phyloP scores from a whole-genome alignment of 92 coral and sea anemone species.

The Phymanthus crucifer region DNA sequence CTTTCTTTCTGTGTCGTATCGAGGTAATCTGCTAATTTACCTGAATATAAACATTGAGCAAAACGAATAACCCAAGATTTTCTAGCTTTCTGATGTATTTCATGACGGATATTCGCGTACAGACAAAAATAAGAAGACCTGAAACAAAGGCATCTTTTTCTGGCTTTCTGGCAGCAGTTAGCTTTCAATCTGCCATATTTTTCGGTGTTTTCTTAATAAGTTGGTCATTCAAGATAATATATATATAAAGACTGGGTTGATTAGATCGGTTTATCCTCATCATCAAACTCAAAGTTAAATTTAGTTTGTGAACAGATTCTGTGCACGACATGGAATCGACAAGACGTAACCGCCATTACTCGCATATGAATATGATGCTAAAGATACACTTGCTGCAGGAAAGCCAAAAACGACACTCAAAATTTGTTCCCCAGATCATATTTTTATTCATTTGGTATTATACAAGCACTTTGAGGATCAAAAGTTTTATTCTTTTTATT shows the following conservation, averaged over 20 bases:
- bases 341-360: constrained; percentile 1
- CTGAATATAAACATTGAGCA: neutral
- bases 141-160: neutral
- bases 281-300: neutral
- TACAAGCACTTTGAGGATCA: too few species aligned
- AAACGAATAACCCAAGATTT: too few species aligned
- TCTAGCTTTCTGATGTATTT: neutral
- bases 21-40: neutral
- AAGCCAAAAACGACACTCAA: neutral
- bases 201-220: neutral
- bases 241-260: neutral
- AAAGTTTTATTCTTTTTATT: neutral
- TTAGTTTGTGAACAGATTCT: neutral
- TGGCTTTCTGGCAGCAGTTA: neutral
- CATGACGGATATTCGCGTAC: neutral
- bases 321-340: neutral
- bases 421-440: neutral
- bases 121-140: neutral
- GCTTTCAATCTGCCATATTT: too few species aligned
- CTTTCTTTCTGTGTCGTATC: neutral
- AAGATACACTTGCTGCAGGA: neutral
- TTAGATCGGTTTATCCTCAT: neutral
- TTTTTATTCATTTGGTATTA: too few species aligned
- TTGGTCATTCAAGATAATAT: neutral
- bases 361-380: neutral